Percentiles rank a stretch among this genome's conserved stretches.
Evolutionary conservation across 2,113 vertebrate species (phyloP).

Genomic region (Hippocampus barbouri): DNA sequence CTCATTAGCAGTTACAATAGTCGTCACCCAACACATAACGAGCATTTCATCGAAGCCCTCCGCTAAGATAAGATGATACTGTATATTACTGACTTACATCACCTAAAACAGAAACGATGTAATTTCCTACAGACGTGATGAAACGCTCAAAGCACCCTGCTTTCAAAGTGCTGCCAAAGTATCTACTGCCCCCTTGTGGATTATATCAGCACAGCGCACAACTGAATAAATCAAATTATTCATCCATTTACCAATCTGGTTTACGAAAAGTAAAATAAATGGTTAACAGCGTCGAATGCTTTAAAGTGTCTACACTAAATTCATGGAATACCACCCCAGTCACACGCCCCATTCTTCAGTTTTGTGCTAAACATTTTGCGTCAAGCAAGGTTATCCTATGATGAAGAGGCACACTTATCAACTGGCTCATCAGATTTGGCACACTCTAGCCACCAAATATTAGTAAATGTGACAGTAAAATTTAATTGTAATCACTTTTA

Average conservation of each 20-base stretch:
- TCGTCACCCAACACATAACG: too few relatives aligned
- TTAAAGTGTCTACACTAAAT: not conserved
- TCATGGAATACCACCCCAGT: too few relatives aligned
- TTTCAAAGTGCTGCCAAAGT: not conserved
- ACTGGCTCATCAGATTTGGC: not conserved
- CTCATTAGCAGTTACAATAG: too few relatives aligned
- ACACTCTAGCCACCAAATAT: not conserved
- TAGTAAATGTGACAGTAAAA: not conserved
- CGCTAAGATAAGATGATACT: not conserved
- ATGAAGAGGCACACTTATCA: not conserved
- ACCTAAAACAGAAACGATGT: too few relatives aligned
- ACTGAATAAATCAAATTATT: not conserved
- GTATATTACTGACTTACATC: not conserved
- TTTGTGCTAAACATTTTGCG: not conserved
- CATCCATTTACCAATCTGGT: too few relatives aligned
- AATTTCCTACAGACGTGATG: not conserved
- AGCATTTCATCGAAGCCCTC: too few relatives aligned
- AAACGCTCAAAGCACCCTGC: not conserved
- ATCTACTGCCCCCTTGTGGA: constrained; percentile 41
- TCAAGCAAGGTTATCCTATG: not conserved
- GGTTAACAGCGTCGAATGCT: not conserved
- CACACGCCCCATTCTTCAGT: too few relatives aligned
- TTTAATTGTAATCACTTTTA: constrained; percentile 68
- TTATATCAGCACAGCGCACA: not conserved
- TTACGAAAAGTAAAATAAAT: not conserved